Conservation (phyloP, 2,113 vertebrate species). For the Colossoma macropomum region DNA sequence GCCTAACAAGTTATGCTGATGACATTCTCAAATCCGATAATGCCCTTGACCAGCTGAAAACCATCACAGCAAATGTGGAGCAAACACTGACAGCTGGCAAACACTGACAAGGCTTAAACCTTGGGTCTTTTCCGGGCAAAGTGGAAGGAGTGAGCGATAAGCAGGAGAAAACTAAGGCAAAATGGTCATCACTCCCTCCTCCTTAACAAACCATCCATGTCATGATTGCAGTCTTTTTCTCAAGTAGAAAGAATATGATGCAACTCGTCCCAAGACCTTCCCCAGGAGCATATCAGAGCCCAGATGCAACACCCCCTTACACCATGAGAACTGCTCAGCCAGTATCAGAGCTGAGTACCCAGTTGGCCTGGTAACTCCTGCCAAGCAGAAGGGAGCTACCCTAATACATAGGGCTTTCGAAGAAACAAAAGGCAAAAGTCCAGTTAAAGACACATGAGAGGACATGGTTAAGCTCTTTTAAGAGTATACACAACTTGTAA, state of each 20-base stretch:
- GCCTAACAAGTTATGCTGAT: neutral
- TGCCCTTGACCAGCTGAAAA: neutral
- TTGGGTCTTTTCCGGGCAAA: conserved; percentile 28
- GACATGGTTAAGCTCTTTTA: no score
- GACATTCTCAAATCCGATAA: conserved; percentile 1
- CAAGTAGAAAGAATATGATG: neutral
- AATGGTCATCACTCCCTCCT: no score
- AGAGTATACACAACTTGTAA: neutral
- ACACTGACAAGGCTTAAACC: neutral
- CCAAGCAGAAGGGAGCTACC: no score
- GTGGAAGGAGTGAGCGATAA: conserved; percentile 10
- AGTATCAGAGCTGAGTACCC: neutral
- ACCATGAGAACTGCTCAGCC: neutral
- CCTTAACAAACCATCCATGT: no score
- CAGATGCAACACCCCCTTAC: neutral
- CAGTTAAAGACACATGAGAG: neutral
- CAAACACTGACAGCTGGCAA: neutral
- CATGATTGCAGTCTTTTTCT: neutral
- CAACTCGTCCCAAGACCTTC: neutral
- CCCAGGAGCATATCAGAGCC: neutral
- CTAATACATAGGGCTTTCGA: conserved; percentile 27
- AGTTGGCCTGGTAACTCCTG: no score
- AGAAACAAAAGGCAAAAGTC: neutral
- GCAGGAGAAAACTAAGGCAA: no score
- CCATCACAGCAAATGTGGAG: neutral